Evolutionary conservation across 2,797 vertebrate species (phyloP).

Genomic region (Platalea minor): DNA sequence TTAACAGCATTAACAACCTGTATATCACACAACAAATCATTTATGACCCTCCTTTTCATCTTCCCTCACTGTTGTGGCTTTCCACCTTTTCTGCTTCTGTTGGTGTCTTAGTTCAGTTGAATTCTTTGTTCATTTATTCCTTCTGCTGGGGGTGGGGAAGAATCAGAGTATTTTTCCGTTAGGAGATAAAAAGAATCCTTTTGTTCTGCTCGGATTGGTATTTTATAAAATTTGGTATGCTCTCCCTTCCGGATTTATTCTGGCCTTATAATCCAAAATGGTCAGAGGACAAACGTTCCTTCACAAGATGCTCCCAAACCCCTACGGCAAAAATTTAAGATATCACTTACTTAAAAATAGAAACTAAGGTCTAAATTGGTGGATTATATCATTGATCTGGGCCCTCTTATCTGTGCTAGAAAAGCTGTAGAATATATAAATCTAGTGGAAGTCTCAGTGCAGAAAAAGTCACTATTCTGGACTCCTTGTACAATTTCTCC

Average conservation of each 20-base stretch:
- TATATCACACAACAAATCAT: conserved; percentile 14
- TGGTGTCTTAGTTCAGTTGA: background rate
- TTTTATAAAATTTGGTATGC: background rate
- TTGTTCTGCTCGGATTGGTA: conserved; percentile 12
- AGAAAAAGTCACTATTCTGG: background rate
- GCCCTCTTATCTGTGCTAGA: background rate
- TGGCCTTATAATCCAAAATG: background rate
- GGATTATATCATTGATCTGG: conserved; percentile 24
- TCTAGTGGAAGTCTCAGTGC: background rate
- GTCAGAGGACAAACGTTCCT: background rate
- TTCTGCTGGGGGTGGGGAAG: conserved; percentile 23
- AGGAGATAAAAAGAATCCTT: conserved; percentile 7
- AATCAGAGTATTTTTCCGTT: background rate
- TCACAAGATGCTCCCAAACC: background rate
- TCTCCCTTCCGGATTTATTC: background rate
- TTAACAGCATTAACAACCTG: conserved; percentile 62
- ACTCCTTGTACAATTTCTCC: background rate
- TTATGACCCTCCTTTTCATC: conserved; percentile 19
- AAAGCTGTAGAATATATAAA: background rate
- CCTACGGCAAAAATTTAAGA: background rate
- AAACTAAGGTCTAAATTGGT: background rate
- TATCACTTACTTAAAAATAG: conserved; percentile 28
- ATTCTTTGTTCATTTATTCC: conserved; percentile 21
- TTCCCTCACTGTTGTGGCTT: background rate
- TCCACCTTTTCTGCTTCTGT: conserved; percentile 28